A percentile compares a stretch with the other conserved stretches of the same genome.
Evolutionary conservation across 2,888 invertebrate genomes (phyloP).

Genomic region (Xanthorhoe spadicearia): DNA sequence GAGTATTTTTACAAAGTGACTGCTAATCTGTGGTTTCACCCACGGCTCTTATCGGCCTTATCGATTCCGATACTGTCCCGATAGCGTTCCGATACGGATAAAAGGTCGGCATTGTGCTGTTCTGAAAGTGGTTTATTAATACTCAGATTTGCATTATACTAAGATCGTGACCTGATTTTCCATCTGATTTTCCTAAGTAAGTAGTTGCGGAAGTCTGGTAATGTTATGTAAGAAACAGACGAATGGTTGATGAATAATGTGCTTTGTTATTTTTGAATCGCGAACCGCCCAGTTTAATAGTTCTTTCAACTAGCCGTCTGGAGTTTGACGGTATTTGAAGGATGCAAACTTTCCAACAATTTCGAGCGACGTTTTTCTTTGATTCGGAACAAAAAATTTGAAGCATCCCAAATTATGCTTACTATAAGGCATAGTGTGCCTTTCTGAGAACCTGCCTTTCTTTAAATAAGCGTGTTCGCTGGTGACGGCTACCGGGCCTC

Average conservation of each 20-base stretch:
- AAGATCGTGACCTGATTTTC: conserved; percentile 16
- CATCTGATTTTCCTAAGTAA: conserved; percentile 4
- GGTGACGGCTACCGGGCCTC: conserved; percentile 63
- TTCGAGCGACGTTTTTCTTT: conserved; percentile 26
- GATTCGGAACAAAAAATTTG: conserved; percentile 57
- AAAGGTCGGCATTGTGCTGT: conserved; percentile 35
- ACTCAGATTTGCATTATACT: conserved; percentile 18
- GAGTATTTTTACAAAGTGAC: conserved; percentile 3
- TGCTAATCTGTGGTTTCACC: conserved; percentile 20
- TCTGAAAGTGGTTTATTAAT: conserved; percentile 16
- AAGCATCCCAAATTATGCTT: conserved; percentile 64
- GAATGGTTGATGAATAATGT: conserved; percentile 6
- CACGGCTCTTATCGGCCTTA: conserved; percentile 56
- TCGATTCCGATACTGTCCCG: conserved; percentile 54
- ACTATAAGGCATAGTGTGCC: conserved; percentile 72
- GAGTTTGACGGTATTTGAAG: neutral
- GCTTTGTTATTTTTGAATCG: neutral
- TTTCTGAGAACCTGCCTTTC: conserved; percentile 70
- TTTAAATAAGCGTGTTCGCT: conserved; percentile 71
- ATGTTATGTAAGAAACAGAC: conserved; percentile 15
- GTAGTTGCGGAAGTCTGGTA: conserved; percentile 7
- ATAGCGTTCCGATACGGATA: conserved; percentile 54
- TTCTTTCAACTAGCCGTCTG: neutral
- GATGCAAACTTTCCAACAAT: conserved; percentile 30
- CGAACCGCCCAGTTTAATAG: neutral